Conservation (phyloP, 2,797 vertebrate genomes). For the Eremophila alpestris region DNA sequence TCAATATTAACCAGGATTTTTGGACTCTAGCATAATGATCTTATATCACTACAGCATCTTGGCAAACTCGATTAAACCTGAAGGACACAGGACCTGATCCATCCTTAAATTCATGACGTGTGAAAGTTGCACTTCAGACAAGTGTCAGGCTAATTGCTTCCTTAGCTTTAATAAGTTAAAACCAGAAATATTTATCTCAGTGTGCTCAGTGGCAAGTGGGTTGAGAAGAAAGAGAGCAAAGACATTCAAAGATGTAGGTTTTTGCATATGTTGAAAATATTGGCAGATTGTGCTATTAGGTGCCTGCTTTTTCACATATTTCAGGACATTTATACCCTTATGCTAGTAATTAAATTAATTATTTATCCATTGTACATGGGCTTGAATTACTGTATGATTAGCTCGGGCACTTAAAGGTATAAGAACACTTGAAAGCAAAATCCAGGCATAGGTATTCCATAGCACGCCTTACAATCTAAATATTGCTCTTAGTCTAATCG, state of each 20-base stretch:
- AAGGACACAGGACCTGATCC: conserved; percentile 39
- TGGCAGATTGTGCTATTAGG: neutral
- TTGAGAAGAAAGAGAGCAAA: neutral
- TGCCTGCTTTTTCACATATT: neutral
- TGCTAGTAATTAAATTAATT: conserved; percentile 74
- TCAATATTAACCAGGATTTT: conserved; percentile 33
- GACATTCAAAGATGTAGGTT: neutral
- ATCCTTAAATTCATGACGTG: conserved; percentile 63
- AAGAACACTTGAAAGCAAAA: conserved; percentile 78
- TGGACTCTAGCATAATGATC: conserved; percentile 13
- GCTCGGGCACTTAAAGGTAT: conserved; percentile 67
- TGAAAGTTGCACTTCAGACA: conserved; percentile 58
- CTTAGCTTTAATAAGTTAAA: conserved; percentile 63
- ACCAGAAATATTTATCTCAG: conserved; percentile 56
- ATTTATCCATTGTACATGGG: conserved; percentile 77
- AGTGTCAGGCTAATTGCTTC: conserved; percentile 69
- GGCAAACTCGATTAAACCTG: conserved; percentile 56
- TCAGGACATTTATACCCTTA: conserved; percentile 5
- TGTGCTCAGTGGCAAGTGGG: conserved; percentile 28
- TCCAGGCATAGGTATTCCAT: conserved; percentile 79
- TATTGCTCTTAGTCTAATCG: conserved; percentile 88
- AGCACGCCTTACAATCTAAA: conserved; percentile 83
- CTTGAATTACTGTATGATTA: conserved; percentile 74
- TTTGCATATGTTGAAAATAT: conserved; percentile 26
- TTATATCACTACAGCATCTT: neutral